phyloP scores from a whole-genome alignment of 2,113 vertebrate genomes.

The Monopterus albus region DNA sequence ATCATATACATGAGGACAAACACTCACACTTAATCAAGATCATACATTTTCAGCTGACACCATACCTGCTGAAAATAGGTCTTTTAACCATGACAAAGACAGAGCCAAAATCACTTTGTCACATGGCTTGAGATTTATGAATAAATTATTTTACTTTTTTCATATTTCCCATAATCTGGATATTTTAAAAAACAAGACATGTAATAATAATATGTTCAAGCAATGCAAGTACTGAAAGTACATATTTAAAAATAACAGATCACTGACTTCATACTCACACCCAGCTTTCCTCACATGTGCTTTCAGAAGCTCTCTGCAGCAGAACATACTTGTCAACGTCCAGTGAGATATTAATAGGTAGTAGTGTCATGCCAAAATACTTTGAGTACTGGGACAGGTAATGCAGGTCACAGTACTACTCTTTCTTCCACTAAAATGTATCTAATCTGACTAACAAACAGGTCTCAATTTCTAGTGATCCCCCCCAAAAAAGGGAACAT shows the following conservation, averaged over 20 bases:
- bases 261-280: conserved; percentile 2
- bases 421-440: not conserved
- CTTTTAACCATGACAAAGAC: conserved; percentile 15
- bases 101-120: not conserved
- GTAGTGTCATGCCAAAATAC: conserved; percentile 30
- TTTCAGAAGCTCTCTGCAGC: conserved; percentile 8
- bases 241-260: conserved; percentile 12
- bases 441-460: no score
- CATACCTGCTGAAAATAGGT: conserved; percentile 27
- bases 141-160: not conserved
- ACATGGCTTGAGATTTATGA: not conserved
- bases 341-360: conserved; percentile 57
- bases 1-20: conserved; percentile 45
- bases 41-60: conserved; percentile 21
- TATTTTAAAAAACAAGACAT: no score
- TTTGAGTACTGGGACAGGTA: conserved; percentile 42
- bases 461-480: no score
- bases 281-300: conserved; percentile 23
- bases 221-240: not conserved
- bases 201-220: not conserved
- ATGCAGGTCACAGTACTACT: conserved; percentile 15
- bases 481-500: not conserved
- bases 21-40: conserved; percentile 33
- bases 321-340: conserved; percentile 25
- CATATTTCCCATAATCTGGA: not conserved